Base-by-base conservation (phyloP, 2,797 vertebrate species). In the Hyperoplus lanceolatus region DNA sequence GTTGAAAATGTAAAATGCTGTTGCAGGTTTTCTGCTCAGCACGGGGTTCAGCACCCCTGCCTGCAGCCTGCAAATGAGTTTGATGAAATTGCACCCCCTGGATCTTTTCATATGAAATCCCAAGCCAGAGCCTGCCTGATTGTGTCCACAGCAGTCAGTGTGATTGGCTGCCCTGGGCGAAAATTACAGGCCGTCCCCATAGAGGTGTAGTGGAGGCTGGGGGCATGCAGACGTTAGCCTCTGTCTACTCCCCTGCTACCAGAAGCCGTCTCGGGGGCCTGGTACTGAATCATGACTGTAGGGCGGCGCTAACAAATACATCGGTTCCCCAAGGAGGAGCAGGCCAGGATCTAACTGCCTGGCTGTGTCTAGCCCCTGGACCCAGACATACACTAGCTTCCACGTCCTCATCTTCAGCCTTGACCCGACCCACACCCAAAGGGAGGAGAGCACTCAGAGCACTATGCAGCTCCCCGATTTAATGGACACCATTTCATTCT, bases 271-370 rank as follows among this genome's bases (percentile, higher is more conserved):
- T 86, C 70, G 42, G 73, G 82, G 81, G 83, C 70, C 54, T 29
- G 42, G 38, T 59, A 41, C 78, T 90, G 86, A 89, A 92, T 91
- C 81, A 89, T 84, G 79, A 84, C 89, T 85, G 36, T 39, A 85
- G 86, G 89, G 89, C 90, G 79, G 60, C 63, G 15, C 83, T 89
- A 90, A 91, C 91, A 92, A 93, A 93, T 85, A 85, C 66, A 83
- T 58, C 64, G 69, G 69, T 16, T 92, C 92, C 89, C 91, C 2
- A 64, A 77, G 88, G 91, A 93, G 79, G 64, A 79, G 48, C 50
- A 51, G 75, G 71, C 70, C 64, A 43, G 70, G 84, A 66, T 67
- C 81, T 79, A 65, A 39, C 63, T 74, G 86, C 63, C 74, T 78
- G 53, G 58, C 51, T 73, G 66, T 73, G 66, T 74, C 16, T 84